Base-by-base conservation (phyloP, 2,888 invertebrate species). In the Heterodera filipjevi region DNA sequence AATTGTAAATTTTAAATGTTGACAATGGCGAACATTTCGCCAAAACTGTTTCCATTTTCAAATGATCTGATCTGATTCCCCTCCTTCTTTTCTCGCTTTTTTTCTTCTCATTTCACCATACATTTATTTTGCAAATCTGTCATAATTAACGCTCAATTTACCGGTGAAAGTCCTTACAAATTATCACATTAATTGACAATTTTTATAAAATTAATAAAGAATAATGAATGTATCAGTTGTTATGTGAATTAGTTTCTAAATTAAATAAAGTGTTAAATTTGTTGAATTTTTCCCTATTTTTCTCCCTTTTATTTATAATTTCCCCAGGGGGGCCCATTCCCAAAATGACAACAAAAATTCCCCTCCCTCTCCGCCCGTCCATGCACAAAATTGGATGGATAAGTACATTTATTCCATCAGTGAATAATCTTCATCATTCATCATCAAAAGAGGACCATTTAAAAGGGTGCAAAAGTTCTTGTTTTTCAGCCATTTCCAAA, bases 101-200 rank as follows among this genome's bases (percentile, higher is more conserved):
- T 49, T 5, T 19, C 16, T 16, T 49, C 46, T 5, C 46, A 49
- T 16, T 49, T 19, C 19, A 12, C 16, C 46, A 44, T 12, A 44
- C 46, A 10, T 59, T 59, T 3, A 59, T n/a, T 59, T 59, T 27
- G 8, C n/a, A 5, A 2, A 59, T 27, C 27, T 59, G 19, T 22
- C 53, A 19, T 19, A 53, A 53, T 59, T 59, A 27, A n/a, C 59
- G 59, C 59, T 59, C 59, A 59, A 59, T 59, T 49, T 59, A 59
- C 59, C 59, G 59, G 59, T 59, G 59, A 59, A 59, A 59, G 19
- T 49, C 46, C 46, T 49, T 49, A 49, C 12, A 49, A 49, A 49
- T 49, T 49, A 49, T 49, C 46, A 49, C 46, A 49, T 49, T 16
- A 49, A 49, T 49, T 49, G 46, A 14, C 46, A 49, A 16, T 12